A percentile compares a stretch with the other conserved stretches of the same genome.
Conservation (phyloP, 2,797 vertebrate genomes). For the Argentina silus region DNA sequence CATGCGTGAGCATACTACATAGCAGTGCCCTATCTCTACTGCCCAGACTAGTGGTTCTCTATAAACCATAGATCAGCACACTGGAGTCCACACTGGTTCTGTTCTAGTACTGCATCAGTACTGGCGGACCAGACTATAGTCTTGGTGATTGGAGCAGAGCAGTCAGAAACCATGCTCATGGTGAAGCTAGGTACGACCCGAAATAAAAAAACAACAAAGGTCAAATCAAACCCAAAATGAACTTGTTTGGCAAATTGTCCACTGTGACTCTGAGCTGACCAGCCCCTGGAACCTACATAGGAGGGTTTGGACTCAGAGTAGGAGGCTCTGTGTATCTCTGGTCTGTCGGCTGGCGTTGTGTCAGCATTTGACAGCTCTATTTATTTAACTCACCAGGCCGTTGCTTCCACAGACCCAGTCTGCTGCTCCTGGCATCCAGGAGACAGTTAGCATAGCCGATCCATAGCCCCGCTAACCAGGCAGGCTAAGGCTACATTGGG, state of each 20-base stretch:
- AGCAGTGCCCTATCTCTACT: not conserved
- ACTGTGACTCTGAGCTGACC: no score
- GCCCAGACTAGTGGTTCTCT: not conserved
- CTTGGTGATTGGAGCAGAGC: slow-evolving; percentile 23
- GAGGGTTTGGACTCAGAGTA: no score
- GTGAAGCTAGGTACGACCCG: no score
- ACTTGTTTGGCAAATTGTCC: slow-evolving; percentile 53
- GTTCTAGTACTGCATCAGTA: not conserved
- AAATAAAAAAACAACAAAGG: no score
- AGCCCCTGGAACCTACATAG: no score
- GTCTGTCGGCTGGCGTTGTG: slow-evolving; percentile 13
- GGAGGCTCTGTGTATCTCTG: not conserved
- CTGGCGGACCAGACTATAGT: not conserved
- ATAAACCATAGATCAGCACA: not conserved
- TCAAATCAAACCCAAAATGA: not conserved
- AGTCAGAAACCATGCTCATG: no score
- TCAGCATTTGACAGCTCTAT: not conserved
- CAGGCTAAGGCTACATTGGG: no score
- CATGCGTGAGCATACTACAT: not conserved
- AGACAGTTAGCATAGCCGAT: slow-evolving; percentile 25
- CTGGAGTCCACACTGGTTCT: not conserved
- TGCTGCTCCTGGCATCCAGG: not conserved
- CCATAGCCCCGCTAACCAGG: no score
- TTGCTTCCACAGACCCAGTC: not conserved
- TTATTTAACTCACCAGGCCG: not conserved